Evolutionary conservation across 1,140 invertebrate species (phyloP).

Genomic region (Pogonus chalceus): DNA sequence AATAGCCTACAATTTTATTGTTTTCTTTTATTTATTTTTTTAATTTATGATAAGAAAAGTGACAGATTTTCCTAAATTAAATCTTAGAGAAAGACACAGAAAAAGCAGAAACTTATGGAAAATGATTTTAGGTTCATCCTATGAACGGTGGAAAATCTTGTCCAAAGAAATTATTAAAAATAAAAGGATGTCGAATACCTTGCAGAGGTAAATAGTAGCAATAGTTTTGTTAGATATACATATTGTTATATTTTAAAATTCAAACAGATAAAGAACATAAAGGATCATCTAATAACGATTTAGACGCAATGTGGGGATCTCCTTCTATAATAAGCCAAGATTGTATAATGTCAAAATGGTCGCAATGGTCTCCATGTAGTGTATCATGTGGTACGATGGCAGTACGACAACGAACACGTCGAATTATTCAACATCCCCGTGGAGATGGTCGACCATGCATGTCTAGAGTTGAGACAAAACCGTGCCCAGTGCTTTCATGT

Average conservation of each 20-base stretch:
- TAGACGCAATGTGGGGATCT: conserved; percentile 26
- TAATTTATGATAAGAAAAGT: conserved; percentile 19
- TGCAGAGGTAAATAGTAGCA: conserved; percentile 32
- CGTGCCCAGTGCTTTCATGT: conserved; percentile 5
- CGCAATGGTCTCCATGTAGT: conserved; percentile 49
- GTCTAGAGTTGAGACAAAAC: conserved; percentile 26
- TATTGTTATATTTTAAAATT: conserved; percentile 7
- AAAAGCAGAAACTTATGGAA: conserved; percentile 8
- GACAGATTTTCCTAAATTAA: conserved; percentile 13
- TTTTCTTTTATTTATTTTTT: too few species aligned
- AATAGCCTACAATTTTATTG: too few species aligned
- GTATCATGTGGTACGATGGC: conserved; percentile 43
- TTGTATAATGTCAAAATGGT: conserved; percentile 50
- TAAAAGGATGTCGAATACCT: conserved; percentile 39
- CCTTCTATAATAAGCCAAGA: conserved; percentile 27
- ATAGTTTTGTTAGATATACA: not conserved
- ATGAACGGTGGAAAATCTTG: conserved; percentile 59
- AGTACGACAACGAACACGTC: conserved; percentile 38
- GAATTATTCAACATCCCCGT: conserved; percentile 28
- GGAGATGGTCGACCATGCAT: conserved; percentile 29
- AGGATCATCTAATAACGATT: conserved; percentile 22
- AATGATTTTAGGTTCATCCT: conserved; percentile 37
- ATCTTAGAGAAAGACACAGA: not conserved
- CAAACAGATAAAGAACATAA: conserved; percentile 15
- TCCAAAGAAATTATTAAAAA: conserved; percentile 45